phyloP scores from a whole-genome alignment of 2,113 vertebrate species.

The Thymallus thymallus region DNA sequence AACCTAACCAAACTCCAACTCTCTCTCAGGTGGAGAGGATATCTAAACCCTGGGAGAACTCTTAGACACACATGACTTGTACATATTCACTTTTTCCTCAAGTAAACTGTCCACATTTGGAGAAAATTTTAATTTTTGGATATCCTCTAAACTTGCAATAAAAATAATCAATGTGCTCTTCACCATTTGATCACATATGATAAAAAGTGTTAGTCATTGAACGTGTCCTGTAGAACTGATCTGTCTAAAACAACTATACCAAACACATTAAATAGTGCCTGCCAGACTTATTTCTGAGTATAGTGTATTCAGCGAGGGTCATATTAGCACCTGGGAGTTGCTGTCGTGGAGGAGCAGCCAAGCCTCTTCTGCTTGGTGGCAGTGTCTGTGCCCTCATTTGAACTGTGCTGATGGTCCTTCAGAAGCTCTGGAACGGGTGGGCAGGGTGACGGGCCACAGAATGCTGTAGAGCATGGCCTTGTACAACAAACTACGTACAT shows the following conservation, averaged over 20 bases:
- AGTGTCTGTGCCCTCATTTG: background rate
- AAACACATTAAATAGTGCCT: too few relatives aligned
- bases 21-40: slow-evolving; percentile 66
- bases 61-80: background rate
- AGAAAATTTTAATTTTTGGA: too few relatives aligned
- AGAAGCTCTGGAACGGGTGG: background rate
- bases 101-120: background rate
- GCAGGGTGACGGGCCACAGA: background rate
- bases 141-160: too few relatives aligned
- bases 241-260: too few relatives aligned
- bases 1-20: slow-evolving; percentile 67
- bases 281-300: background rate
- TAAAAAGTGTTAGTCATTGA: too few relatives aligned
- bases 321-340: background rate
- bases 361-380: background rate
- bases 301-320: background rate
- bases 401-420: background rate
- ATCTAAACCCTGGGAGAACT: slow-evolving; percentile 73
- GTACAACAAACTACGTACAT: background rate
- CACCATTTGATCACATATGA: too few relatives aligned
- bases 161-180: too few relatives aligned
- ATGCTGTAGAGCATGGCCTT: background rate
- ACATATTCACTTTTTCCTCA: too few relatives aligned
- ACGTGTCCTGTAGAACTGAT: too few relatives aligned
- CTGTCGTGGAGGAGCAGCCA: background rate